These are phyloP conservation scores for Lithophane leautieri DNA, from an alignment of 2,888 invertebrate genomes.

Conservation along the genomic window DNA sequence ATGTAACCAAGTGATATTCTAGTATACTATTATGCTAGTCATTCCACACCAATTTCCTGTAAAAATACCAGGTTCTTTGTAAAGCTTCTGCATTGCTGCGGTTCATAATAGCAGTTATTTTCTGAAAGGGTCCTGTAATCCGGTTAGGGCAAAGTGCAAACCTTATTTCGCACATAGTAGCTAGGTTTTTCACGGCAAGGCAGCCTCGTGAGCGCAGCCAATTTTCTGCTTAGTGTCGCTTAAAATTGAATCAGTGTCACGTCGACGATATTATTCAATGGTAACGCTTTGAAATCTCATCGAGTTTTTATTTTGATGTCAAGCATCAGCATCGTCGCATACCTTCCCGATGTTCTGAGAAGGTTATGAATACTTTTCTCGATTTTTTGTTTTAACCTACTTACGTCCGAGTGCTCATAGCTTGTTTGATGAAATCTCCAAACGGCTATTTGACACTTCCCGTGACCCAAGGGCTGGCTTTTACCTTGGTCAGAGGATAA, in stretches of 20 bases:
- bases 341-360: background rate
- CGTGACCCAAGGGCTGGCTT: too few species aligned
- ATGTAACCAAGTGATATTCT: background rate
- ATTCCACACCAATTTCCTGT: background rate
- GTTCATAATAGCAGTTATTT: background rate
- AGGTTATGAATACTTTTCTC: background rate
- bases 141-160: background rate
- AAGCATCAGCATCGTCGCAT: background rate
- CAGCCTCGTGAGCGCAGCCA: constrained; percentile 1
- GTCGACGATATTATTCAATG: background rate
- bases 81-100: background rate
- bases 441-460: too few species aligned
- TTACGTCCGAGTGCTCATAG: too few species aligned
- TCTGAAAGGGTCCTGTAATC: background rate
- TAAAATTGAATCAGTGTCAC: constrained; percentile 34
- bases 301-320: constrained; percentile 1
- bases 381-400: background rate
- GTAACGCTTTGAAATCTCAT: constrained; percentile 1
- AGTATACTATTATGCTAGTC: background rate
- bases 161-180: constrained; percentile 1
- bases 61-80: background rate
- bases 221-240: constrained; percentile 39
- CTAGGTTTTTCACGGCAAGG: background rate
- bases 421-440: too few species aligned
- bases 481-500: too few species aligned